Base-by-base conservation (phyloP, 2,113 vertebrate species). In the Cebus imitator region DNA sequence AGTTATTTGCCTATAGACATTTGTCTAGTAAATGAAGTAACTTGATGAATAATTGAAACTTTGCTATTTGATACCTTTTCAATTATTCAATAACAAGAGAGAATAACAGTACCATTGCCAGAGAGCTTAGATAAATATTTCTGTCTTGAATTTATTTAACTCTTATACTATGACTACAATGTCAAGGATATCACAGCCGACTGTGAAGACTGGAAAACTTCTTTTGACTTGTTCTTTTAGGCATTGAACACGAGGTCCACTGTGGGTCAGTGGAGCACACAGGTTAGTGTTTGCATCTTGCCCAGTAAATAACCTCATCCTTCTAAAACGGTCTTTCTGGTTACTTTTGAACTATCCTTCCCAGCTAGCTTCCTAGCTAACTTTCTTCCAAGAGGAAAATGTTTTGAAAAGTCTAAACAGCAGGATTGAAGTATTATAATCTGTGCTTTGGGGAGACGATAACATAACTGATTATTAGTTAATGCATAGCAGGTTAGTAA, bases 31-130 rank as follows among this genome's bases (percentile, higher is more conserved):
- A 98, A 94, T 98, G 96, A 98, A 98, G 98, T 93, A 98, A 97
- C 94, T 90, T 61, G 72, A 98, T 98, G 97, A 98, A 98, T 98
- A 98, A 98, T 98, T 98, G 93, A 98, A 98, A 96, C 35, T 95
- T 97, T 97, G 96, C 90, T 98, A 97, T 98, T 98, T 98, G 97
- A 98, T 98, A 98, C 94, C 95, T 98, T 93, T 97, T 98, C 98
- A 98, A 98, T 98, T 98, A 98, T 99, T 98, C 95, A 98, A 87
- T 32, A 61, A 87, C 93, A 97, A 97, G 98, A 98, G 94, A 98
- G 79, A 98, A 94, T 98, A 98, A 97, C 96, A 97, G 16, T 97
- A 94, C 91, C 93, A 90, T 96, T 98, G 98, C 96, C 96, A 96
- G 96, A 57, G 84, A 96, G 93, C 95, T 97, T 97, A 97, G 97